Evolutionary conservation across 2,797 vertebrate genomes (phyloP).

Genomic region (Graptemys geographica): DNA sequence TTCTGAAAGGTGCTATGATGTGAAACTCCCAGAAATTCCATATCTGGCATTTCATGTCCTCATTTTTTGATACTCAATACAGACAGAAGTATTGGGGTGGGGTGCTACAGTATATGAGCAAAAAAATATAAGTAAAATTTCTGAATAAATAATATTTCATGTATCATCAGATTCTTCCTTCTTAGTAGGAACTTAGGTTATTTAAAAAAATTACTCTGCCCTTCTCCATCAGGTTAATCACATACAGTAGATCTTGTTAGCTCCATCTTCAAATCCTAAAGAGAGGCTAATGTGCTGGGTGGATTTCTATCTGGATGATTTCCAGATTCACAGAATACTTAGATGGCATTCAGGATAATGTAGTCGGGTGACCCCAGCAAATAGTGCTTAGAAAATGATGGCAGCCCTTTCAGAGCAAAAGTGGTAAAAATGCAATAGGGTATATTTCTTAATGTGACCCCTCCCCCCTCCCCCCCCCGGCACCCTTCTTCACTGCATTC

Average conservation of each 20-base stretch:
- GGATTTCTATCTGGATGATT: neutral
- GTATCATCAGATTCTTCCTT: neutral
- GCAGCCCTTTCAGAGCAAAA: constrained; percentile 12
- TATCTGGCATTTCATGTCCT: neutral
- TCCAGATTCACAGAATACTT: neutral
- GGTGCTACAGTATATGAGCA: neutral
- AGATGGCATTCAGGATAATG: neutral
- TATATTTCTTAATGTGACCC: neutral
- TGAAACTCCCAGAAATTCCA: neutral
- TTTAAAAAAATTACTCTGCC: neutral
- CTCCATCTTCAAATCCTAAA: constrained; percentile 29
- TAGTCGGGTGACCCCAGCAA: neutral
- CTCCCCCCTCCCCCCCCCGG: too few relatives aligned
- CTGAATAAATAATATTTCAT: neutral
- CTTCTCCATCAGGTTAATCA: neutral
- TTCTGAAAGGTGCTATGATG: neutral
- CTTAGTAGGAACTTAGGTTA: neutral
- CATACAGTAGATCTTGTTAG: neutral
- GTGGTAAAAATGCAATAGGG: neutral
- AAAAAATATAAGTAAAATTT: neutral
- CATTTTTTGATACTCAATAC: neutral
- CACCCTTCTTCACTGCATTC: neutral
- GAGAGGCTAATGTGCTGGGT: neutral
- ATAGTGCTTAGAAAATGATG: constrained; percentile 3
- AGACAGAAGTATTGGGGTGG: neutral